A percentile compares a stretch with the other conserved stretches of the same genome.
Conservation (phyloP, 2,888 invertebrate genomes). For the Nysson spinosus region DNA sequence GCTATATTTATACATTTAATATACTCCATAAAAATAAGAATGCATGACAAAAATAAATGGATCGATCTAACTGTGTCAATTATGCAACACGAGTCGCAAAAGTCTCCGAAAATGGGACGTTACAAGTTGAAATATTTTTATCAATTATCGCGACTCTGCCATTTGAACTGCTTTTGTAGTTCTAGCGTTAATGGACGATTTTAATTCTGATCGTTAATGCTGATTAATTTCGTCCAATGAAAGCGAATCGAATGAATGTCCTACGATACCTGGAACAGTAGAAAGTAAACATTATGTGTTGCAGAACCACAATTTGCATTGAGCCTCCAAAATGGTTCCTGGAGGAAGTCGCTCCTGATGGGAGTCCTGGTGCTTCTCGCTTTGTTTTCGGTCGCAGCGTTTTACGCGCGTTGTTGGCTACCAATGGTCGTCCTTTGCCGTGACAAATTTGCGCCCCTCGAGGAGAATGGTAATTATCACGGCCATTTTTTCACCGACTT, state of each 20-base stretch:
- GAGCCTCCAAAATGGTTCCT: constrained; percentile 75
- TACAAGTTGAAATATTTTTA: too few relatives aligned
- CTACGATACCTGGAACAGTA: too few relatives aligned
- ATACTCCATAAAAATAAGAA: too few relatives aligned
- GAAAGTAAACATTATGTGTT: constrained; percentile 1
- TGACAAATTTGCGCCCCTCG: constrained; percentile 78
- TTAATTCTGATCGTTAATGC: too few relatives aligned
- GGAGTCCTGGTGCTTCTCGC: constrained; percentile 78
- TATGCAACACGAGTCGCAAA: too few relatives aligned
- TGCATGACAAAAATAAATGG: too few relatives aligned
- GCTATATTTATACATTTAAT: too few relatives aligned
- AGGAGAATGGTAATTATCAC: constrained; percentile 75
- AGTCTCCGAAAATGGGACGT: neutral
- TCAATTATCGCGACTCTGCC: too few relatives aligned
- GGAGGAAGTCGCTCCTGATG: constrained; percentile 80
- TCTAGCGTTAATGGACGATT: too few relatives aligned
- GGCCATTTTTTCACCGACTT: constrained; percentile 13
- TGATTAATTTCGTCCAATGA: constrained; percentile 34
- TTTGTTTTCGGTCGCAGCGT: constrained; percentile 78
- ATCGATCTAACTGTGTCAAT: too few relatives aligned
- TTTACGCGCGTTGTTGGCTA: constrained; percentile 80
- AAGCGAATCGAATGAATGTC: constrained; percentile 34
- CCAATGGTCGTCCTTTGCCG: constrained; percentile 78
- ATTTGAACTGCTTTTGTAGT: too few relatives aligned
- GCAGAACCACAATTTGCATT: constrained; percentile 69